These are phyloP conservation scores for Helicorthomorpha holstii DNA, from an alignment of 1,140 invertebrate genomes.

Conservation along the genomic window DNA sequence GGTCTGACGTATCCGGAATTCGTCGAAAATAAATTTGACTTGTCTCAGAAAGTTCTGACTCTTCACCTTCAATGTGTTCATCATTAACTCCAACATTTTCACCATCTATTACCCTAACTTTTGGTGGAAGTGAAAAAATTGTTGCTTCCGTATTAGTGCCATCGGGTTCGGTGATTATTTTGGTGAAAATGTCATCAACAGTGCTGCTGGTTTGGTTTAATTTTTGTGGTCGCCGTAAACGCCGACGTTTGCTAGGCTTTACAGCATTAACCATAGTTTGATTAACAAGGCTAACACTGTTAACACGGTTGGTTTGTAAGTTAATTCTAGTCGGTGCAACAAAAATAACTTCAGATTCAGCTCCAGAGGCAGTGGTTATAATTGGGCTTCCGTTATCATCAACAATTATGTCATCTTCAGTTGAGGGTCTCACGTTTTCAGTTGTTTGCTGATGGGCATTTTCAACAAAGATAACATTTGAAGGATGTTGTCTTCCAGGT, in stretches of 20 bases:
- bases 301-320: neutral
- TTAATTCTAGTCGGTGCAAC: neutral
- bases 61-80: neutral
- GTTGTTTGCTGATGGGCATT: no score
- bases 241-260: neutral
- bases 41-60: neutral
- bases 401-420: neutral
- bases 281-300: neutral
- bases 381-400: neutral
- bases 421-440: no score
- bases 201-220: no score
- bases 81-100: neutral
- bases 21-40: neutral
- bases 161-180: neutral
- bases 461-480: no score
- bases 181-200: no score
- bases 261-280: neutral
- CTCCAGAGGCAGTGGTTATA: neutral
- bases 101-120: neutral
- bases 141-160: neutral
- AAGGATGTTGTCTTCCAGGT: neutral
- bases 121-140: neutral
- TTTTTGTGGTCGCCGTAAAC: no score
- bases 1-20: neutral
- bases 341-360: conserved; percentile 1